Evolutionary conservation across 1,140 invertebrate genomes (phyloP).

Genomic region (Heliconius hewitsoni): DNA sequence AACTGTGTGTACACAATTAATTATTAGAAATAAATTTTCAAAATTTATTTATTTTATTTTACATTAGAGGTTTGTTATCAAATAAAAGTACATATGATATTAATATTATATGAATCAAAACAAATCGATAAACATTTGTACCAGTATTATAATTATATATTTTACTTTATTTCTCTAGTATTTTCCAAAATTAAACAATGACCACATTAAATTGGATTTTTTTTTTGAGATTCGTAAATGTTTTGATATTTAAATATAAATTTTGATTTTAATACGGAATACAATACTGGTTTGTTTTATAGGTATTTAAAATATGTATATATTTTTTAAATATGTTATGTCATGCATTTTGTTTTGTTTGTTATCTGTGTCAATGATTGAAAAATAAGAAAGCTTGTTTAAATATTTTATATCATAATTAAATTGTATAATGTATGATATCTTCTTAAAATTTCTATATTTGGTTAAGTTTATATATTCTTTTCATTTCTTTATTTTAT

Average conservation of each 20-base stretch:
- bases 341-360: not conserved
- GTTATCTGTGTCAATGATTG: not conserved
- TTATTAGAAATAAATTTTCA: not conserved
- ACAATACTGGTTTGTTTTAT: not conserved
- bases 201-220: not conserved
- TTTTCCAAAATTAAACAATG: constrained; percentile 6
- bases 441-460: too few relatives aligned
- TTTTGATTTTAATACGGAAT: not conserved
- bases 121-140: not conserved
- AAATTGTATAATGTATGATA: too few relatives aligned
- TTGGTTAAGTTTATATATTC: too few relatives aligned
- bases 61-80: not conserved
- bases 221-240: not conserved
- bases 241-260: not conserved
- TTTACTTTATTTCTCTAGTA: not conserved
- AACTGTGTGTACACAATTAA: not conserved
- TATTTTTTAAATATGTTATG: not conserved
- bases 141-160: not conserved
- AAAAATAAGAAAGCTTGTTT: too few relatives aligned
- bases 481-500: too few relatives aligned
- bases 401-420: too few relatives aligned
- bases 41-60: not conserved
- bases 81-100: too few relatives aligned
- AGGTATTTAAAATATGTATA: not conserved
- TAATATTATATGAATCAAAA: not conserved